Base-by-base conservation (phyloP, 2,113 vertebrate genomes). In the Amblyopsis rosae region DNA sequence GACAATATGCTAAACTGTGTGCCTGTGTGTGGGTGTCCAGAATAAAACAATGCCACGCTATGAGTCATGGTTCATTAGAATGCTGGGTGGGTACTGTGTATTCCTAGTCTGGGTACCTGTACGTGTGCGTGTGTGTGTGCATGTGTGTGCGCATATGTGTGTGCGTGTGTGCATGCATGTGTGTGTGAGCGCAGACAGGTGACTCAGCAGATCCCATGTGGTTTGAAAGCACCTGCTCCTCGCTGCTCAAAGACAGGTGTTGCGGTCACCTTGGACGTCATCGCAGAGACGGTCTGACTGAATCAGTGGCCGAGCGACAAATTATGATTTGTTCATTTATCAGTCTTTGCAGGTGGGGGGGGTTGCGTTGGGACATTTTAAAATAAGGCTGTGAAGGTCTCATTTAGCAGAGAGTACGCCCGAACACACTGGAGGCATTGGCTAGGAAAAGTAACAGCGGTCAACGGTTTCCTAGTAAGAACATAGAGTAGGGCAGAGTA, bases 161-260 rank as follows among this genome's bases (percentile, higher is more conserved):
- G 41, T 13, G 17, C 60, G 59, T 59, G 64, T 61, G 46, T 77
- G 69, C 69, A 53, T 62, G 26, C 26, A 26, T 8, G 2, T 70
- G 49, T 19, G 64, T 61, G 46, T 77, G 69, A 69, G 56, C 57
- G 51, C 58, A 55, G 1, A 3, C 6, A 2, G 57, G 16, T 82
- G 80, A 81, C 65, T 80, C 26, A 26, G 26, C 26, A 26, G 60
- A 60, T 84, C 84, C 76, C 72, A 75, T 45, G 2, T 15, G 65
- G 74, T 49, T 65, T 16, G 1, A 48, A 10, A 2, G 65, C 86
- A 85, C 77, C 83, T 87, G 82, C 65, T 82, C 69, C 62, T 74
- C 79, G 62, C 35, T 19, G 70, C 80, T 75, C 61, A 45, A 59
- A 60, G 72, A 80, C 79, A 88, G 85, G 76, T 86, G 83, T 72